Base-by-base conservation (phyloP, 2,113 vertebrate genomes). In the Scomber scombrus region DNA sequence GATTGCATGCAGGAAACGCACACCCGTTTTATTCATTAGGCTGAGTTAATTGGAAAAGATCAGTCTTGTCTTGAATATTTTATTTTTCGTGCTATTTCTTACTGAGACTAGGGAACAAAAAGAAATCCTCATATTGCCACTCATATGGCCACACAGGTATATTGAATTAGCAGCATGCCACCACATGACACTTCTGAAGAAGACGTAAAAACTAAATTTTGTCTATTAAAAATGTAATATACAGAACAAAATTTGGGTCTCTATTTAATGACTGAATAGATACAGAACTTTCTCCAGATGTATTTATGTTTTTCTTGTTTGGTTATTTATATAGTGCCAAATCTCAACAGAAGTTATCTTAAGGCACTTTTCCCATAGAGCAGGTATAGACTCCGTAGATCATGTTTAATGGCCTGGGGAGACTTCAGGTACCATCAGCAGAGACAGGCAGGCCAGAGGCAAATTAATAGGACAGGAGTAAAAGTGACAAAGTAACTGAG, bases 361-460 rank as follows among this genome's bases (percentile, higher is more conserved):
- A 26, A 26, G 23, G 23, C 23, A 26, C 3, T 26, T 26, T 26
- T 26, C 23, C 23, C 23, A 26, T 26, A 26, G 23, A 26, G 23
- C 23, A 26, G 23, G 23, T 26, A 26, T 26, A 26, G 23, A 26
- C 23, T 26, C 23, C 2, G 1, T 26, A 26, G 23, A 26, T 18
- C 26, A 31, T 75, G 57, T 70, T 81, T 85, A 50, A 49, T 76
- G 74, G 46, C 55, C 60, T 55, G 57, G 21, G 70, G 75, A 82
- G 46, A 81, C 78, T 68, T 81, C 68, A 57, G 43, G 67, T 79
- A 18, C 43, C 60, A 73, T 88, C 78, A 75, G 43, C 23, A n/a
- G 56, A 78, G 77, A 79, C 73, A 79, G 60, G 55, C 58, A 34
- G 61, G 57, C 49, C 73, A 29, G 61, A 82, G 64, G 75, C 71